Conservation (phyloP, 2,797 vertebrate genomes). For the Pristis pectinata region DNA sequence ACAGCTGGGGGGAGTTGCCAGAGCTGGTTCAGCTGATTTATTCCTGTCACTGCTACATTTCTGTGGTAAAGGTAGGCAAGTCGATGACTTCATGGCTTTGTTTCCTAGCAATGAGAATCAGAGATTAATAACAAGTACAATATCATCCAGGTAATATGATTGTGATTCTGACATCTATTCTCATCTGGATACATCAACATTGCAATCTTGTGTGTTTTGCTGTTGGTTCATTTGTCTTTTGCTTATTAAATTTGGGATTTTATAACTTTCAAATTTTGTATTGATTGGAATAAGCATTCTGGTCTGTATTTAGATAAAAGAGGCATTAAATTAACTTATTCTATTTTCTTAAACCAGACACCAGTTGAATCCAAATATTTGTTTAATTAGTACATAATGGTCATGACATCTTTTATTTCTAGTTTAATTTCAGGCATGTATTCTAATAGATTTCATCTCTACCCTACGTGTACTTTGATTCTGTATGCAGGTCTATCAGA, state of each 20-base stretch:
- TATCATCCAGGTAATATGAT: slow-evolving; percentile 64
- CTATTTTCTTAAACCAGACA: not conserved
- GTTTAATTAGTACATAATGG: not conserved
- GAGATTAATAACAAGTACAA: slow-evolving; percentile 63
- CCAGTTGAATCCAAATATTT: slow-evolving; percentile 14
- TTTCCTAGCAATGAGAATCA: slow-evolving; percentile 59
- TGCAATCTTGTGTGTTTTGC: not conserved
- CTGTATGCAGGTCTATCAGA: not conserved
- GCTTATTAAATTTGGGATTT: not conserved
- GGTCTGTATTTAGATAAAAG: not conserved
- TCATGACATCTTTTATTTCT: too few species aligned
- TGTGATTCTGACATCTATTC: not conserved
- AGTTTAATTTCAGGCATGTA: not conserved
- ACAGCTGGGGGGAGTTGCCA: not conserved
- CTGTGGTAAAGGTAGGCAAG: not conserved
- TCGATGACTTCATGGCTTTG: slow-evolving; percentile 59
- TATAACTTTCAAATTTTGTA: not conserved
- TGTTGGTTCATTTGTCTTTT: not conserved
- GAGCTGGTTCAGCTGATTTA: not conserved
- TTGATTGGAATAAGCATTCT: not conserved
- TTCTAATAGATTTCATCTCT: not conserved
- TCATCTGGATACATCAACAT: not conserved
- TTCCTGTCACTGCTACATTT: not conserved
- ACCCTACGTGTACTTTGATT: not conserved
- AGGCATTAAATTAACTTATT: not conserved